Evolutionary conservation across 2,888 invertebrate genomes (phyloP).

Genomic region (Merodon equestris): DNA sequence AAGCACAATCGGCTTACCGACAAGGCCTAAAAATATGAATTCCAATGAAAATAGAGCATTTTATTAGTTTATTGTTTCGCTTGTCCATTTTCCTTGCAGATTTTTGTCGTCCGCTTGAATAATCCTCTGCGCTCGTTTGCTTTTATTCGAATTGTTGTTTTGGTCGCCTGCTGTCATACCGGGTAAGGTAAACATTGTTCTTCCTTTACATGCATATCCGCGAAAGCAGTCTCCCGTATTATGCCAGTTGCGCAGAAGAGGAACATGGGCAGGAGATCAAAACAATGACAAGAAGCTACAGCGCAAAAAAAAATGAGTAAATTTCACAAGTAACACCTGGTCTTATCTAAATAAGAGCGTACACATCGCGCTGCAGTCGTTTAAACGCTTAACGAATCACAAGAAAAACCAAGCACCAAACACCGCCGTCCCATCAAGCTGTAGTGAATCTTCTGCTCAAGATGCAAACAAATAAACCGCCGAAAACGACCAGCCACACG

Average conservation of each 20-base stretch:
- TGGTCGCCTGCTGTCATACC: slow-evolving; percentile 55
- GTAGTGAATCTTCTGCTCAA: too few species aligned
- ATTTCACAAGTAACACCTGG: slow-evolving; percentile 66
- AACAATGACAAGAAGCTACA: slow-evolving; percentile 7
- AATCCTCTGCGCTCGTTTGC: slow-evolving; percentile 21
- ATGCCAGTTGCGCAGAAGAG: too few species aligned
- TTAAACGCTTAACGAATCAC: slow-evolving; percentile 54
- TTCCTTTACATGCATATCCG: too few species aligned
- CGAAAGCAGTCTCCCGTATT: too few species aligned
- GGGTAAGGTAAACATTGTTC: slow-evolving; percentile 33
- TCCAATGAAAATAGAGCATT: slow-evolving; percentile 63
- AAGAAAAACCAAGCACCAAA: slow-evolving; percentile 36
- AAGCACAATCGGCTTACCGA: too few species aligned
- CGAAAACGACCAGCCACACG: slow-evolving; percentile 36
- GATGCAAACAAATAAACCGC: slow-evolving; percentile 17
- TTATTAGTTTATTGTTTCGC: slow-evolving; percentile 63
- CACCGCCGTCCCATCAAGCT: too few species aligned
- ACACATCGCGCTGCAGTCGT: slow-evolving; percentile 27
- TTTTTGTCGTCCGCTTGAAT: slow-evolving; percentile 13
- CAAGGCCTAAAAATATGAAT: slow-evolving; percentile 30
- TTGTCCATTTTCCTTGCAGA: slow-evolving; percentile 34
- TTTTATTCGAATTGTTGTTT: slow-evolving; percentile 11
- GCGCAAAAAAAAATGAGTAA: slow-evolving; percentile 14
- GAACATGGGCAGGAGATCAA: too few species aligned
- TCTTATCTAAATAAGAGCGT: slow-evolving; percentile 66